phyloP scores from a whole-genome alignment of 2,797 vertebrate species.

The Schizopygopsis pylzovi region DNA sequence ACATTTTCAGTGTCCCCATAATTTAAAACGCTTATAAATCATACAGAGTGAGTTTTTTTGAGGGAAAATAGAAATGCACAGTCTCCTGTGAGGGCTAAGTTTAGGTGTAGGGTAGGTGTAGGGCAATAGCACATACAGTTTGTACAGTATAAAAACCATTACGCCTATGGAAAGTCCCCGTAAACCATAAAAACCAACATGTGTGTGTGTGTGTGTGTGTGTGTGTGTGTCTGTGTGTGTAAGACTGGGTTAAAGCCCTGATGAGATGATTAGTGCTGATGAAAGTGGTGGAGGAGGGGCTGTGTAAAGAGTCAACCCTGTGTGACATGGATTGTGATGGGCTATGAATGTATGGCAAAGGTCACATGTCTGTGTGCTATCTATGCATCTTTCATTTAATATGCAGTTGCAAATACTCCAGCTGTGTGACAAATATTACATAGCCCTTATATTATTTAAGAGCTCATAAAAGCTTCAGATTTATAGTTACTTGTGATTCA shows the following conservation, averaged over 20 bases:
- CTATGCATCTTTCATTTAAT: background rate
- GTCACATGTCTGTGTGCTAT: background rate
- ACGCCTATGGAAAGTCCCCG: no score
- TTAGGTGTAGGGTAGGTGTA: no score
- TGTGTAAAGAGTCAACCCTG: background rate
- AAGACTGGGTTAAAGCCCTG: background rate
- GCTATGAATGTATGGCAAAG: slow-evolving; percentile 28
- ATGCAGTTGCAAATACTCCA: background rate
- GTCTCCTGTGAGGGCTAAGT: no score
- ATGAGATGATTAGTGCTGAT: slow-evolving; percentile 27
- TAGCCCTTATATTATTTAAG: background rate
- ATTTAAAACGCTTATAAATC: no score
- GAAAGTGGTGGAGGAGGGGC: slow-evolving; percentile 17
- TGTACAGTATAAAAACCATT: no score
- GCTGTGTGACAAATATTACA: background rate
- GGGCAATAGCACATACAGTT: no score
- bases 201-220: background rate
- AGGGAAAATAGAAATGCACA: no score
- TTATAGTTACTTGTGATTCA: background rate
- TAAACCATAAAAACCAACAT: no score
- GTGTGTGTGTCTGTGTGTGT: background rate
- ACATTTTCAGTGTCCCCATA: no score
- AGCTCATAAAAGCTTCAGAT: background rate
- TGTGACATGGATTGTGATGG: slow-evolving; percentile 23
- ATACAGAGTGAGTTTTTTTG: no score